These are phyloP conservation scores for Pseudomyrmex concolor DNA, from an alignment of 1,140 invertebrate species.

Conservation along the genomic window DNA sequence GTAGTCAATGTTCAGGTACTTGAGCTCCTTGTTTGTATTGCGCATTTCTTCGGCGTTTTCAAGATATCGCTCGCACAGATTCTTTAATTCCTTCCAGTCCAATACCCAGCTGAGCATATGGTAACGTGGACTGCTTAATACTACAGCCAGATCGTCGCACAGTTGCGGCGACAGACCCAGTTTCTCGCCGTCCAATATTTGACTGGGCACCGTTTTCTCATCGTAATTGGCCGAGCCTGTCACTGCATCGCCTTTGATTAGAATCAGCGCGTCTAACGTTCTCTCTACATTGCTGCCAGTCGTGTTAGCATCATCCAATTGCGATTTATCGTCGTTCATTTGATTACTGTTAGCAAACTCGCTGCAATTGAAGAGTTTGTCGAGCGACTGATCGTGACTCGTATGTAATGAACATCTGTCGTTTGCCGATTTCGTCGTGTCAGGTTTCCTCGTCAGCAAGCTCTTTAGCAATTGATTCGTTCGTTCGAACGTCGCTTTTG, in stretches of 20 bases:
- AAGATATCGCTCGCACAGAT: slow-evolving; percentile 87
- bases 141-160: slow-evolving; percentile 87
- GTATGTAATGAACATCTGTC: slow-evolving; percentile 76
- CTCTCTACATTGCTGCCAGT: slow-evolving; percentile 74
- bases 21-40: slow-evolving; percentile 87
- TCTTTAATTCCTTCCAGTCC: slow-evolving; percentile 86
- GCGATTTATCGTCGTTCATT: slow-evolving; percentile 42
- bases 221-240: slow-evolving; percentile 84
- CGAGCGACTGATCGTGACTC: slow-evolving; percentile 62
- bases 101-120: slow-evolving; percentile 87
- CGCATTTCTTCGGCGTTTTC: slow-evolving; percentile 86
- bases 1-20: slow-evolving; percentile 89
- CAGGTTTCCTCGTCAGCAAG: slow-evolving; percentile 72
- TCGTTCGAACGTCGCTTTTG: slow-evolving; percentile 72
- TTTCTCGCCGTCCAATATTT: slow-evolving; percentile 84
- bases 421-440: slow-evolving; percentile 19
- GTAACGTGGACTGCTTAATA: slow-evolving; percentile 87
- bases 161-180: slow-evolving; percentile 86
- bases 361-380: slow-evolving; percentile 77
- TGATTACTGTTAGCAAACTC: slow-evolving; percentile 68
- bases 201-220: slow-evolving; percentile 83
- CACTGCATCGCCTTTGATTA: slow-evolving; percentile 81
- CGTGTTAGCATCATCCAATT: slow-evolving; percentile 8
- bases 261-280: slow-evolving; percentile 81
- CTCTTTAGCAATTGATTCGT: slow-evolving; percentile 78